phyloP scores from a whole-genome alignment of 2,797 vertebrate species.

The Apogon hyalosoma region DNA sequence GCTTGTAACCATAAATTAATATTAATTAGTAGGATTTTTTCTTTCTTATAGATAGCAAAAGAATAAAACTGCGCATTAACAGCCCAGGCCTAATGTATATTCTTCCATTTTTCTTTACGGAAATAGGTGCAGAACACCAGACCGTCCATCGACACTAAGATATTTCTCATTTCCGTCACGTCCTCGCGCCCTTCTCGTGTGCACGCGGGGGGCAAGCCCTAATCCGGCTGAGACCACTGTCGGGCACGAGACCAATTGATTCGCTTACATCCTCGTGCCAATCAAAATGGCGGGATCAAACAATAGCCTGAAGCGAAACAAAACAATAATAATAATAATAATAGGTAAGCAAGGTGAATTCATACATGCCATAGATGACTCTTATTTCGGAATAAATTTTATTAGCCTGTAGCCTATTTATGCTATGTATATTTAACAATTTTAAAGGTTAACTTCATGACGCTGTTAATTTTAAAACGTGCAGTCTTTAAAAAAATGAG shows the following conservation, averaged over 20 bases:
- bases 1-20: no score
- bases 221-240: constrained; percentile 66
- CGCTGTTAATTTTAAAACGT: no score
- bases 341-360: no score
- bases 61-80: background rate
- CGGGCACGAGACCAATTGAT: constrained; percentile 71
- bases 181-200: constrained; percentile 34
- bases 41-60: background rate
- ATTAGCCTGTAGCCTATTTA: no score
- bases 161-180: constrained; percentile 62
- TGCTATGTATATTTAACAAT: no score
- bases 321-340: background rate
- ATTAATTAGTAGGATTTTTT: background rate
- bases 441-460: no score
- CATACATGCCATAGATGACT: no score
- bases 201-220: constrained; percentile 51
- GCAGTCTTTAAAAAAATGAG: no score
- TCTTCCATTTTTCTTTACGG: background rate
- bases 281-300: constrained; percentile 32
- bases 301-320: background rate
- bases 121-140: background rate
- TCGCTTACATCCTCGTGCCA: constrained; percentile 63
- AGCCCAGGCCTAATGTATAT: background rate
- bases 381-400: no score
- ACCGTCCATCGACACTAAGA: constrained; percentile 6